Conservation (phyloP, 2,888 invertebrate genomes). For the Phanerotoma sp. region DNA sequence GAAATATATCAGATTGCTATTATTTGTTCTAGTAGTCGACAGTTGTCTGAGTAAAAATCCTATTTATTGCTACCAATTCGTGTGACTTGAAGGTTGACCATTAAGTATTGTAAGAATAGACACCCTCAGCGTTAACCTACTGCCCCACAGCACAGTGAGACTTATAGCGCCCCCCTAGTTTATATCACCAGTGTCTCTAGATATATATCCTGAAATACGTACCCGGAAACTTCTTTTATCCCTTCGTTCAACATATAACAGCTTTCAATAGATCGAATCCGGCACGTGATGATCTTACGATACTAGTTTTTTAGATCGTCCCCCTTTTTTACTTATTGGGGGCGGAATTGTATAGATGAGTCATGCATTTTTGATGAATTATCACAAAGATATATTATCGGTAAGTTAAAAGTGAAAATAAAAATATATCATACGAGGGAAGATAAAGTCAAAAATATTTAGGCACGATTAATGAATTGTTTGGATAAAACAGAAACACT, state of each 20-base stretch:
- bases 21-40: constrained; percentile 32
- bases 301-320: constrained; percentile 23
- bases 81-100: not conserved
- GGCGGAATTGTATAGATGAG: not conserved
- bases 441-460: no score
- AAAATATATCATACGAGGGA: not conserved
- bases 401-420: no score
- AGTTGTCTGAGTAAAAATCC: constrained; percentile 47
- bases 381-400: not conserved
- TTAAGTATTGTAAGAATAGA: constrained; percentile 2
- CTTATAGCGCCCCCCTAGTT: constrained; percentile 22
- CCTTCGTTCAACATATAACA: constrained; percentile 2
- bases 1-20: no score
- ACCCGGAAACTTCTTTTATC: constrained; percentile 33
- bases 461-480: no score
- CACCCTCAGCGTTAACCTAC: constrained; percentile 53
- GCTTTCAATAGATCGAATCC: constrained; percentile 42
- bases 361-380: not conserved
- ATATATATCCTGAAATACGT: no score
- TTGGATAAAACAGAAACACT: no score
- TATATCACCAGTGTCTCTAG: no score
- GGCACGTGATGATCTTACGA: constrained; percentile 42
- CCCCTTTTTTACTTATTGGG: constrained; percentile 11
- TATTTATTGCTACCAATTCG: constrained; percentile 44
- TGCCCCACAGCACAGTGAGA: constrained; percentile 51